phyloP scores from a whole-genome alignment of 64 coral and sea anemone species.

The Catalaphyllia jardinei region DNA sequence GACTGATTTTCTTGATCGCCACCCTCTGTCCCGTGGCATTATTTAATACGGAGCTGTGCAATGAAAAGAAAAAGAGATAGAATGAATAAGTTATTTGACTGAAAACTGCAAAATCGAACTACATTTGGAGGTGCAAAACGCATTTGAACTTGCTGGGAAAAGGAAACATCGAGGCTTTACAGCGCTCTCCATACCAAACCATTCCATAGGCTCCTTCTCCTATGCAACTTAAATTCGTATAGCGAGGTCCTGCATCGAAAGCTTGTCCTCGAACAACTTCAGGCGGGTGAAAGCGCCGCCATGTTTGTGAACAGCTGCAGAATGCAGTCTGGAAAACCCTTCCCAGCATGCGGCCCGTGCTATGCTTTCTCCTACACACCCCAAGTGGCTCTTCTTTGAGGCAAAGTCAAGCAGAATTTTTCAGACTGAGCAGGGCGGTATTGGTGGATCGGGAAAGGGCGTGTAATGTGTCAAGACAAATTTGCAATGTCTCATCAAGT shows the following conservation, averaged over 20 bases:
- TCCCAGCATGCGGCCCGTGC: slow-evolving; percentile 22
- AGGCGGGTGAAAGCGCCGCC: slow-evolving; percentile 71
- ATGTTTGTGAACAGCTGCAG: slow-evolving; percentile 65
- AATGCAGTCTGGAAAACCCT: slow-evolving; percentile 11
- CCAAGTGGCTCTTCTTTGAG: too few species aligned
- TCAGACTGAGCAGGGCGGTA: too few species aligned
- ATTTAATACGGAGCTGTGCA: slow-evolving; percentile 79
- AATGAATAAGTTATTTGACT: neutral
- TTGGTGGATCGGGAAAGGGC: too few species aligned
- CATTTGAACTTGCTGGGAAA: neutral
- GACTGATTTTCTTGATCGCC: slow-evolving; percentile 99
- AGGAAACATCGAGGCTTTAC: neutral
- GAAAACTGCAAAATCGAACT: neutral
- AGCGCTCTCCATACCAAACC: slow-evolving; percentile 82
- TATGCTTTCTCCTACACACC: too few species aligned
- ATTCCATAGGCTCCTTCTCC: slow-evolving; percentile 99
- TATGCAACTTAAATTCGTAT: slow-evolving; percentile 95
- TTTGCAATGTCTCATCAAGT: too few species aligned
- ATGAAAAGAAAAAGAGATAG: slow-evolving; percentile 37
- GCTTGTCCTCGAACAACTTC: slow-evolving; percentile 95
- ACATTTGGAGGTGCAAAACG: neutral
- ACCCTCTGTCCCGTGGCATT: slow-evolving; percentile 90
- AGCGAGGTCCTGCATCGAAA: slow-evolving; percentile 94
- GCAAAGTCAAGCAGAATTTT: too few species aligned
- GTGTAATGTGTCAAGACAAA: too few species aligned